These are phyloP conservation scores for Dasyprocta punctata DNA, from an alignment of 2,113 vertebrate species.

Conservation along the genomic window DNA sequence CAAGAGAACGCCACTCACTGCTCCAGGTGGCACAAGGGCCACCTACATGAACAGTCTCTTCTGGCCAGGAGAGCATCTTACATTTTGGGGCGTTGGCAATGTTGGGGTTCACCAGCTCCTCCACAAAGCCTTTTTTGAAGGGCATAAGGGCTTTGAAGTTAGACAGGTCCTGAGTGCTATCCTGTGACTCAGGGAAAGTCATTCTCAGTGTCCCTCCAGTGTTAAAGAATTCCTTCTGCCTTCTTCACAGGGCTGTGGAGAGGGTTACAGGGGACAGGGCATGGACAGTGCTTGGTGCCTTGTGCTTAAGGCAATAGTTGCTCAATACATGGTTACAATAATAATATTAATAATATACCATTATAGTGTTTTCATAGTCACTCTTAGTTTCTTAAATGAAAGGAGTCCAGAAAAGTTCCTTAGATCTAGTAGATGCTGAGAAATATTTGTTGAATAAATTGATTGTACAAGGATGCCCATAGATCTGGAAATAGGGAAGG, in stretches of 20 bases:
- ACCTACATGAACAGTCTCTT: background rate
- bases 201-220: background rate
- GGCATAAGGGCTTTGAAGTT: background rate
- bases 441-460: background rate
- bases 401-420: background rate
- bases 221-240: background rate
- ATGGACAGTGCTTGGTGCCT: background rate
- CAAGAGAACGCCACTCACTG: background rate
- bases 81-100: background rate
- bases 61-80: background rate
- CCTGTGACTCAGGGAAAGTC: background rate
- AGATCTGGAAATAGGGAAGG: background rate
- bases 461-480: background rate
- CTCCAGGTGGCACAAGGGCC: background rate
- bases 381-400: background rate
- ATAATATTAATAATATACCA: background rate
- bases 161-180: background rate
- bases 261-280: background rate
- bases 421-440: background rate
- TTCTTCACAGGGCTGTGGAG: background rate
- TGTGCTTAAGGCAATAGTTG: background rate
- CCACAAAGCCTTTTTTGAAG: background rate
- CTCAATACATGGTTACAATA: background rate
- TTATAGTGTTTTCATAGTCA: background rate
- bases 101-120: background rate